Evolutionary conservation across 2,888 invertebrate genomes (phyloP).

Genomic region (Zootermopsis nevadensis): DNA sequence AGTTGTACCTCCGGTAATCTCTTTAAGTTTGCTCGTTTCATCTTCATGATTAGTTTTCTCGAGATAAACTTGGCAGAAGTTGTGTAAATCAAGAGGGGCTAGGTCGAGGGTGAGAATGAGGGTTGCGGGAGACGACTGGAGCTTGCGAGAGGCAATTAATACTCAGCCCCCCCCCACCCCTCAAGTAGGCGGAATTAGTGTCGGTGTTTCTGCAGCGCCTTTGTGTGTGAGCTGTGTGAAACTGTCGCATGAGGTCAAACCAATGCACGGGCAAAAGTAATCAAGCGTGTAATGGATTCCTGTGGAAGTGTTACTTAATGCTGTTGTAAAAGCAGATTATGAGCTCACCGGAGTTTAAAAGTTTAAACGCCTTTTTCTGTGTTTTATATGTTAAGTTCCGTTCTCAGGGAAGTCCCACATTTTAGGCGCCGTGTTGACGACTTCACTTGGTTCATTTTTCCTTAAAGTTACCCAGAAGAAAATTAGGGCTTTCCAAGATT

Average conservation of each 20-base stretch:
- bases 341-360: too few species aligned
- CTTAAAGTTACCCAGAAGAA: too few species aligned
- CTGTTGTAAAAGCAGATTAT: too few species aligned
- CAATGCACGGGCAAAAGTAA: neutral
- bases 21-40: neutral
- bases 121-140: neutral
- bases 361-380: too few species aligned
- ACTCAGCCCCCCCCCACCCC: neutral
- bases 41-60: neutral
- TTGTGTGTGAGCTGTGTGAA: neutral
- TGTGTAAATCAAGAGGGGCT: neutral
- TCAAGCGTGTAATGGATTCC: too few species aligned
- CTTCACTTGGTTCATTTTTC: too few species aligned
- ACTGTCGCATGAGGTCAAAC: neutral
- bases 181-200: neutral
- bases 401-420: too few species aligned
- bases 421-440: too few species aligned
- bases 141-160: neutral
- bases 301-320: too few species aligned
- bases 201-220: neutral
- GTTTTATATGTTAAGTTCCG: too few species aligned
- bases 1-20: neutral
- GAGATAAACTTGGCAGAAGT: neutral
- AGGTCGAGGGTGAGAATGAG: neutral
- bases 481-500: too few species aligned